Conservation (phyloP, 2,113 vertebrate genomes). For the Nesospiza acunhae region DNA sequence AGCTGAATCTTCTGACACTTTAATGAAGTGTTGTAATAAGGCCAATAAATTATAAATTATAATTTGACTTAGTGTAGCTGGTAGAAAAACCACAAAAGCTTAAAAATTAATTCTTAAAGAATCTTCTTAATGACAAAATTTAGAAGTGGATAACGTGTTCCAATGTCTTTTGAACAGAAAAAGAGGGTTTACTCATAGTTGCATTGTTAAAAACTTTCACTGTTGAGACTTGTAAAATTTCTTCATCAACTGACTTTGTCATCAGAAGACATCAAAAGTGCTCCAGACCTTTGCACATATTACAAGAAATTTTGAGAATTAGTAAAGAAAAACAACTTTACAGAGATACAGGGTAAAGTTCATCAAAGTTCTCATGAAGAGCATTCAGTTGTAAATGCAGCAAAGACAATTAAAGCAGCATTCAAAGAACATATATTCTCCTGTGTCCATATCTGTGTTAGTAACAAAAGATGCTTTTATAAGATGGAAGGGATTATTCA, state of each 20-base stretch:
- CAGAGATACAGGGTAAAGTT: background rate
- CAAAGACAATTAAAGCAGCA: background rate
- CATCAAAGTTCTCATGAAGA: background rate
- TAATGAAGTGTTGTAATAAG: constrained; percentile 27
- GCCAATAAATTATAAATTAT: constrained; percentile 49
- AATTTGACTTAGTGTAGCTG: constrained; percentile 10
- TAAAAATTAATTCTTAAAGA: constrained; percentile 8
- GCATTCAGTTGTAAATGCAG: background rate
- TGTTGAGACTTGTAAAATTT: background rate
- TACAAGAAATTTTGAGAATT: background rate
- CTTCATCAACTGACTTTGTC: background rate
- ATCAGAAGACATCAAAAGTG: background rate
- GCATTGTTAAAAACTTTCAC: background rate
- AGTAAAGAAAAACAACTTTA: background rate
- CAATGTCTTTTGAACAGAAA: background rate
- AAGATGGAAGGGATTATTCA: background rate
- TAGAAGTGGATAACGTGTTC: background rate
- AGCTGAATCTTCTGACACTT: constrained; percentile 24
- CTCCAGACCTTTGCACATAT: background rate
- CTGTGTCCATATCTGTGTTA: background rate
- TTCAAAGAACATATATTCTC: background rate
- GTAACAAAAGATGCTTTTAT: background rate
- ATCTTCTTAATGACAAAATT: background rate
- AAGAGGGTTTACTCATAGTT: background rate
- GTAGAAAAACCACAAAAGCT: constrained; percentile 23